A percentile compares a stretch with the other conserved stretches of the same genome.
phyloP scores from a whole-genome alignment of 2,888 invertebrate genomes.

The Acleris laterana region DNA sequence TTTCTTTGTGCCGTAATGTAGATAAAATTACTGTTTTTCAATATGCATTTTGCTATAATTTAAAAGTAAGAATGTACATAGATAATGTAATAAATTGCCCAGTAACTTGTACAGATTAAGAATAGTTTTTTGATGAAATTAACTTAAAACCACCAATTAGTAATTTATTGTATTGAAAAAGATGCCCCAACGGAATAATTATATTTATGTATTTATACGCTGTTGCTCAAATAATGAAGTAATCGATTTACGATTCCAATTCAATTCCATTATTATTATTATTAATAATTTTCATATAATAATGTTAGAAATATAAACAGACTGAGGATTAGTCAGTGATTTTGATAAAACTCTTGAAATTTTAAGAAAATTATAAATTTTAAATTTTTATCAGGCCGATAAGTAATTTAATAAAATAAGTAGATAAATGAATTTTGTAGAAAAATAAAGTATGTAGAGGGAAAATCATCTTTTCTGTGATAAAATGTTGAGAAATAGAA shows the following conservation, averaged over 20 bases:
- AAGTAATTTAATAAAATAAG: constrained; percentile 32
- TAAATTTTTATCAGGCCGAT: constrained; percentile 21
- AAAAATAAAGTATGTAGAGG: constrained; percentile 48
- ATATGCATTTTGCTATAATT: constrained; percentile 20
- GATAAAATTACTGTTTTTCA: constrained; percentile 18
- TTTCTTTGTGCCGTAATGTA: constrained; percentile 38
- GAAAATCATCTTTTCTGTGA: constrained; percentile 63
- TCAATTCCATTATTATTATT: constrained; percentile 34
- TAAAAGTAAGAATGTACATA: constrained; percentile 25
- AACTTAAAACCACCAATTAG: constrained; percentile 18
- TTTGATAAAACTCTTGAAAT: constrained; percentile 24
- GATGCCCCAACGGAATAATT: constrained; percentile 11
- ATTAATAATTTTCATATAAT: constrained; percentile 26
- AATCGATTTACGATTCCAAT: constrained; percentile 31
- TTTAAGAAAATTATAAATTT: constrained; percentile 8
- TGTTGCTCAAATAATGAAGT: constrained; percentile 35
- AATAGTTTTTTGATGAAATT: constrained; percentile 4
- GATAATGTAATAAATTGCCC: constrained; percentile 13
- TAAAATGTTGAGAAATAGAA: constrained; percentile 55
- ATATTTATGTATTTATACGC: constrained; percentile 24
- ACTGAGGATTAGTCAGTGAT: constrained; percentile 22
- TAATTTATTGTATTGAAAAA: not conserved
- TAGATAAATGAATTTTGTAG: constrained; percentile 39
- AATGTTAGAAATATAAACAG: constrained; percentile 24
- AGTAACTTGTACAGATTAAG: constrained; percentile 21